Evolutionary conservation across 2,888 invertebrate genomes (phyloP), one percentile per base, ranked within the genome.

Genomic region (Gortyna flavago): DNA sequence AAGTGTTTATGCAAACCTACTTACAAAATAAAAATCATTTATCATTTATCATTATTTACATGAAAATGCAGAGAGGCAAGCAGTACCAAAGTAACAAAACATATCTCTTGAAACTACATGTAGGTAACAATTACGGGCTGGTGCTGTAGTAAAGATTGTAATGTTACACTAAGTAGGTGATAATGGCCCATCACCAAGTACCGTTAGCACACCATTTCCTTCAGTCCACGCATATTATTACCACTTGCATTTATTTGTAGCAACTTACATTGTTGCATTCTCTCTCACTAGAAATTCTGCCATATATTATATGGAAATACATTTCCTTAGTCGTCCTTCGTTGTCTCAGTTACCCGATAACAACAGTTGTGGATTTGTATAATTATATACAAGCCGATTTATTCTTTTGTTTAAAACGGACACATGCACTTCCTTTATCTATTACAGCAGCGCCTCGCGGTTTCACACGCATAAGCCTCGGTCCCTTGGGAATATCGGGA

Each of bases 191-290:
- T 70, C 54, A 62, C 18, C 18, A 54, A 51, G 61, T n/a, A 61
- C n/a, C 1, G 11, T 32, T 32, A 59, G 48, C 41, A 51, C 7
- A n/a, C 78, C n/a, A 79, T 78, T 78, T 72, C 57, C 38, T 25
- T 72, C 72, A 59, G 57, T 78, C n/a, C 38, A 72, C 21, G 13
- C 41, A 65, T 59, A 65, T 59, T 79, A 72, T 78, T 79, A 79
- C 72, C 48, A 21, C 48, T 65, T 65, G 41, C 44, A 59, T 65
- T 72, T 71, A 59, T 57, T 79, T 72, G 35, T 65, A 57, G 29
- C 67, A 61, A 41, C 64, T 65, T 79, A 78, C 72, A 72, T 48
- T 79, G 78, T 78, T 41, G 25, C 25, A 48, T 77, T 76, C 8
- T 44, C 54, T 38, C n/a, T 35, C 35, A 48, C n/a, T 8, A 25